Base-by-base conservation (phyloP, 2,888 invertebrate species). In the Lysandra coridon region DNA sequence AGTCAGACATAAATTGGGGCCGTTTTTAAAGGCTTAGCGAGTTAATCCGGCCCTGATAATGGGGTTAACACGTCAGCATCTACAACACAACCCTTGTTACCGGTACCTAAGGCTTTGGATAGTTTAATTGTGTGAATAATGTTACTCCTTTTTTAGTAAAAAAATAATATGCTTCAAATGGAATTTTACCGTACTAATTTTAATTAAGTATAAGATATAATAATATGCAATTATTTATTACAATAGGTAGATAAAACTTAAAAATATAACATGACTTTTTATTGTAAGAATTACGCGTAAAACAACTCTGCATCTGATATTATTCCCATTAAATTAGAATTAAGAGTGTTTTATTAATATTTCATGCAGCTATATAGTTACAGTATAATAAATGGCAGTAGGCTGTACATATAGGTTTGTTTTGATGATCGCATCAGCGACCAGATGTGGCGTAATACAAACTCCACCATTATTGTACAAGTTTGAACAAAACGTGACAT, bases 21-120 rank as follows among this genome's bases (percentile, higher is more conserved):
- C 86, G 87, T 90, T 92, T 90, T 90, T 79, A 85, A 84, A 87
- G 83, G 90, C 89, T 92, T 92, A 91, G 84, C 82, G 83, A 82
- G 86, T 84, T 92, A 92, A 93, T 89, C 90, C 88, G 84, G 80
- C 83, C 84, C 88, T 88, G 92, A 92, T 93, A 93, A 92, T 90
- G 87, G 94, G 92, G 90, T 92, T 92, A 92, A 88, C 91, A 86
- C 88, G 91, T 91, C 86, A 82, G 82, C 85, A 88, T 89, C 89
- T 92, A 92, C 89, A 91, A 92, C 73, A 81, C 69, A 82, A 83
- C 82, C 82, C 82, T 82, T 83, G 80, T 79, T 80, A 80, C 80
- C 78, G 44, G 37, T 69, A 69, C 37, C 33, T 75, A 23, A 75
- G 49, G 75, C 10, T 49, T 75, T 49, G 30, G 44, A 44, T 75